Evolutionary conservation across 2,113 vertebrate species (phyloP).

Genomic region (Myiopsitta monachus): DNA sequence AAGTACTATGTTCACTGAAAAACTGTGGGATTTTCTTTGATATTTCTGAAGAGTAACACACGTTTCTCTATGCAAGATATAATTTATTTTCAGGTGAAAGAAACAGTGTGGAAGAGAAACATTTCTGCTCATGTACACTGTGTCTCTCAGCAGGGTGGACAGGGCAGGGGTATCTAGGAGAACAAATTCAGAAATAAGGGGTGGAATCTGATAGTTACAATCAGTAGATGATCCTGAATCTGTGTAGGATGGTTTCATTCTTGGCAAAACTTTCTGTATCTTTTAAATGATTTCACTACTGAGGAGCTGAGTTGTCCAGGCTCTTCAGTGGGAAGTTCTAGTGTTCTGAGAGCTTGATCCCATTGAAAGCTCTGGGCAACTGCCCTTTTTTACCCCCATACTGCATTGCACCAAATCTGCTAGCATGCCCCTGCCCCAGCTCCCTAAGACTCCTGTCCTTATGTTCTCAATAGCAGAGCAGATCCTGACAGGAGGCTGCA

Average conservation of each 20-base stretch:
- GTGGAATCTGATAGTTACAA: neutral
- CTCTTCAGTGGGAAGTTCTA: neutral
- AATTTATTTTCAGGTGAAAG: neutral
- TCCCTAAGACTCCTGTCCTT: neutral
- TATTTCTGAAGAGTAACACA: neutral
- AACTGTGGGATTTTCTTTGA: neutral
- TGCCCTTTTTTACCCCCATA: neutral
- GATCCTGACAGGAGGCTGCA: neutral
- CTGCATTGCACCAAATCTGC: neutral
- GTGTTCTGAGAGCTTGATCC: neutral
- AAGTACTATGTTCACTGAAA: neutral
- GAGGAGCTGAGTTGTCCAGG: neutral
- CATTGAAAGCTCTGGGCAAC: neutral
- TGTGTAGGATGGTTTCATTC: neutral
- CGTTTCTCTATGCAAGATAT: neutral
- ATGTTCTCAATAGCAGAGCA: neutral
- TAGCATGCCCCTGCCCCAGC: neutral
- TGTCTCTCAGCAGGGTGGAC: neutral
- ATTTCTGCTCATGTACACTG: neutral
- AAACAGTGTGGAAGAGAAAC: neutral
- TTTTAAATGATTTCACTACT: neutral
- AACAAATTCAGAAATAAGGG: neutral
- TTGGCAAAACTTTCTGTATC: neutral
- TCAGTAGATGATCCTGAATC: neutral
- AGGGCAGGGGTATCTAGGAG: neutral